Conservation (phyloP, 2,888 invertebrate genomes). For the Synergus umbraculus region DNA sequence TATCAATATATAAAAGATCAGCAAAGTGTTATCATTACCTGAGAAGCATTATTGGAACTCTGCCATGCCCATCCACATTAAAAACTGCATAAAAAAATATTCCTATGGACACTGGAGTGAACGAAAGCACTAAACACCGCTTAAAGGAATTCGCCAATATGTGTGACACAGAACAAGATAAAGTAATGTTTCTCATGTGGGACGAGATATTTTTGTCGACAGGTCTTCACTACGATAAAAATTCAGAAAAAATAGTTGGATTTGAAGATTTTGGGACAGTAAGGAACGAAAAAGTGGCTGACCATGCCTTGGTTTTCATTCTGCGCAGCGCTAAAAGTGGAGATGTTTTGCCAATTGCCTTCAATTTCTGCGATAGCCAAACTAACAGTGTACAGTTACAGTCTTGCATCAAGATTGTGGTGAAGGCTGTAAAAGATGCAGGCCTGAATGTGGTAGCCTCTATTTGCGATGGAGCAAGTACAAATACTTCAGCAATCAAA, state of each 20-base stretch:
- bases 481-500: neutral
- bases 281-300: constrained; percentile 35
- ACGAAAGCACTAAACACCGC: too few relatives aligned
- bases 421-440: constrained; percentile 4
- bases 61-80: too few relatives aligned
- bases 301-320: constrained; percentile 50
- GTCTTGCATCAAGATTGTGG: constrained; percentile 33
- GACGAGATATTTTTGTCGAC: neutral
- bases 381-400: constrained; percentile 44
- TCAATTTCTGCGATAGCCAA: constrained; percentile 42
- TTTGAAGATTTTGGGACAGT: constrained; percentile 46
- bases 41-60: neutral
- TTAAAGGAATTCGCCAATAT: neutral
- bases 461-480: neutral
- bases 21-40: neutral
- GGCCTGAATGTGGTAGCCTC: neutral
- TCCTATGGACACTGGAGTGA: too few relatives aligned
- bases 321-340: constrained; percentile 15
- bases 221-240: constrained; percentile 38
- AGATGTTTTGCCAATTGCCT: constrained; percentile 43
- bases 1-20: neutral
- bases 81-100: too few relatives aligned
- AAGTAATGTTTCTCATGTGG: constrained; percentile 26
- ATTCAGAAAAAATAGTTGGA: constrained; percentile 44
- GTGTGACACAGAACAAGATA: neutral